Percentiles rank a stretch among this genome's conserved stretches.
Conservation (phyloP, 2,888 invertebrate species). For the Priocnemis perturbator region DNA sequence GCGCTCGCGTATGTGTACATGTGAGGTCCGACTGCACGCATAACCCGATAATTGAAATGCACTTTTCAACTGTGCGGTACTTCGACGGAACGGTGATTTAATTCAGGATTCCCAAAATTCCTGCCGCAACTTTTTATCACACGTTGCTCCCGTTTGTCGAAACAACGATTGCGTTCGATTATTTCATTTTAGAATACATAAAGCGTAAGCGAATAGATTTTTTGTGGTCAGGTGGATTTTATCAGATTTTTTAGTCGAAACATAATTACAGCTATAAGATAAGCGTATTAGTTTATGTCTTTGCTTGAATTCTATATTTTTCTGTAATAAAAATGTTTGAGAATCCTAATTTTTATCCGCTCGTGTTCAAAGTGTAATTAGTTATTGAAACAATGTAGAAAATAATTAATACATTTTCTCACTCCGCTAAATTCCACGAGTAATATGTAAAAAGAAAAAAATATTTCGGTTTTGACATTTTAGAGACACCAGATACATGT, state of each 20-base stretch:
- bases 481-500: conserved; percentile 40
- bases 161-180: no score
- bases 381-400: not conserved
- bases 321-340: not conserved
- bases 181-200: no score
- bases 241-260: no score
- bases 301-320: no score
- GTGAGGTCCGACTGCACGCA: conserved; percentile 2
- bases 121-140: not conserved
- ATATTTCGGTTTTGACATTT: not conserved
- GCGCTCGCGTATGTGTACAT: conserved; percentile 21
- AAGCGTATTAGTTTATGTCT: no score
- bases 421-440: no score
- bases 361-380: not conserved
- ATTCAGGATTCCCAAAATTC: conserved; percentile 16
- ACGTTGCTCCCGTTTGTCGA: no score
- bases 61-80: conserved; percentile 41
- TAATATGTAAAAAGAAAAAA: no score
- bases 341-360: not conserved
- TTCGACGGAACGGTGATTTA: conserved; percentile 41
- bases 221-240: no score
- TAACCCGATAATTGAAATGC: conserved; percentile 55
- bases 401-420: not conserved
- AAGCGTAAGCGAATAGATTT: no score
- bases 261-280: not conserved